Percentiles rank a stretch among this genome's conserved stretches.
These are phyloP conservation scores for Cheilosia vernalis DNA, from an alignment of 2,888 invertebrate genomes.

Conservation along the genomic window DNA sequence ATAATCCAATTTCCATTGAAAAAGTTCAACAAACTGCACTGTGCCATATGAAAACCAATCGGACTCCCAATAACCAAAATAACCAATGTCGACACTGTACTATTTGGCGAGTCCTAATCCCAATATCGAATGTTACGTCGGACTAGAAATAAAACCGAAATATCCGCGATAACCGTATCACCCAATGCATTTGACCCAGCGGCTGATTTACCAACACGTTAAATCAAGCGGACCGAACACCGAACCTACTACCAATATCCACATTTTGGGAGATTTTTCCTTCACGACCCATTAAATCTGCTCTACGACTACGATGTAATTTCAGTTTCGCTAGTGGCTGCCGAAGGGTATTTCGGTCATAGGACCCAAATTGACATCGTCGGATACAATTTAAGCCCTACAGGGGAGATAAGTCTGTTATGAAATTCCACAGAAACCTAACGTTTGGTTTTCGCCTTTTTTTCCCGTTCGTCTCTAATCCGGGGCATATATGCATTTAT, in stretches of 20 bases:
- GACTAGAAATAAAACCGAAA: conserved; percentile 56
- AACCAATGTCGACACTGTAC: conserved; percentile 49
- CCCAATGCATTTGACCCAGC: conserved; percentile 7
- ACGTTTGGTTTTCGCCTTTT: conserved; percentile 8
- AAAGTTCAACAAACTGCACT: no score
- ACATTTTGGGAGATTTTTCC: conserved; percentile 50
- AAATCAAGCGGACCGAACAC: conserved; percentile 65
- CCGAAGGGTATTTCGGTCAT: conserved; percentile 21
- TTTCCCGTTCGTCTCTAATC: conserved; percentile 24
- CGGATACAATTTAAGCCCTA: conserved; percentile 61
- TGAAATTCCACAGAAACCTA: conserved; percentile 42
- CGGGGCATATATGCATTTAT: conserved; percentile 47
- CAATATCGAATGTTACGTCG: conserved; percentile 53
- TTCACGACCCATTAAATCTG: conserved; percentile 62
- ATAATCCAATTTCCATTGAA: no score
- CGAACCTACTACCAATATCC: conserved; percentile 39
- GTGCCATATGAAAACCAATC: neutral
- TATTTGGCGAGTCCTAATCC: conserved; percentile 19
- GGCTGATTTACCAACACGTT: conserved; percentile 51
- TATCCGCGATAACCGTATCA: conserved; percentile 60
- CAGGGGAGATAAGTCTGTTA: conserved; percentile 67
- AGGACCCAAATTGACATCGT: conserved; percentile 61
- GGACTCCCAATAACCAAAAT: conserved; percentile 33
- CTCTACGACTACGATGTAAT: conserved; percentile 58
- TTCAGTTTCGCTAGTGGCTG: conserved; percentile 33